Evolutionary conservation across 92 coral and sea anemone species (phyloP).

Genomic region (Chrysogorgia sp.): DNA sequence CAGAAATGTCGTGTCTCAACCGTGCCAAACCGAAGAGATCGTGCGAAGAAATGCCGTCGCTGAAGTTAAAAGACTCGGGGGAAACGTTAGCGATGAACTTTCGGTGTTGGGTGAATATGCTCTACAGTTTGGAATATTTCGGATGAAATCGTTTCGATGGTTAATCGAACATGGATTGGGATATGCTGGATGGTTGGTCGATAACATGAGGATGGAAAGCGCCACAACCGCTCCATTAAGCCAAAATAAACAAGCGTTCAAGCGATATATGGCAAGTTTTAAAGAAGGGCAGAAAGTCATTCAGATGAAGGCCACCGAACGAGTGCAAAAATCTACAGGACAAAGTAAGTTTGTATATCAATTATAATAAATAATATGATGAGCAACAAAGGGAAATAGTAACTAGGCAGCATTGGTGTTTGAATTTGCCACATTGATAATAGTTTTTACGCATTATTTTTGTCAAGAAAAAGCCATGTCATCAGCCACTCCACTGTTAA

Average conservation of each 20-base stretch:
- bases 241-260: constrained; percentile 36
- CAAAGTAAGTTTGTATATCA: not conserved
- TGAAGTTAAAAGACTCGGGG: not conserved
- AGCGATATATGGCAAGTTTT: not conserved
- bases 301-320: not conserved
- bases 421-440: not conserved
- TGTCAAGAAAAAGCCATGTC: not conserved
- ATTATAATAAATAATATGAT: too few species aligned
- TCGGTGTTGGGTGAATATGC: constrained; percentile 37
- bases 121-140: constrained; percentile 30
- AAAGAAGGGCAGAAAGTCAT: not conserved
- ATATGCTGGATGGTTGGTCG: constrained; percentile 53
- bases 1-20: not conserved
- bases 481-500: not conserved
- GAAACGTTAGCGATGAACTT: not conserved
- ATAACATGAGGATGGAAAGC: constrained; percentile 43
- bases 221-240: constrained; percentile 30
- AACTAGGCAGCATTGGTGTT: too few species aligned
- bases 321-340: not conserved
- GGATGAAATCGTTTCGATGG: constrained; percentile 50
- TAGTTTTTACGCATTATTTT: too few species aligned
- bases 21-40: not conserved
- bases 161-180: constrained; percentile 52
- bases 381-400: too few species aligned
- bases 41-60: not conserved